Base-by-base conservation (phyloP, 2,797 vertebrate genomes). In the Glossophaga mutica region DNA sequence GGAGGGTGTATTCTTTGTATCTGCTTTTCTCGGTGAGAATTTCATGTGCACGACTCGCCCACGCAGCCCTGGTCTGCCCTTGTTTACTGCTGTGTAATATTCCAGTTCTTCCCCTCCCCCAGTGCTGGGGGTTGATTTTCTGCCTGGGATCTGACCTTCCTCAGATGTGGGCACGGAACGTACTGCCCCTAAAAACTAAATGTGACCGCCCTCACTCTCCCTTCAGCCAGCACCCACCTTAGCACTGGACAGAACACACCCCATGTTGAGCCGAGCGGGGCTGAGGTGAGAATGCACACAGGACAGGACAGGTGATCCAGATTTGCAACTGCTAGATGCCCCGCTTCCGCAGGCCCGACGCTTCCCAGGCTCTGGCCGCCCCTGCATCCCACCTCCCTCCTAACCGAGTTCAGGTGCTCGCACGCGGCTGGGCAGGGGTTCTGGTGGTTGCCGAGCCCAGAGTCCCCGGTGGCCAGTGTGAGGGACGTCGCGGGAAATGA, bases 401-500 rank as follows among this genome's bases (percentile, higher is more conserved):
- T 76, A 52, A 83, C 32, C 26, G 59, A 76, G 34, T 59, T 92
- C 94, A 93, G 94, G 95, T 95, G 94, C 44, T 83, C 74, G 22
- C 32, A 14, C 52, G 71, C 67, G 88, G 89, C 78, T 0, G 18
- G 88, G 85, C 15, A 71, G 90, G 86, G 79, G 44, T 52, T 55
- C 81, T 67, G 84, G 50, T 37, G 81, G 77, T 42, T 18, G 65
- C 90, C 2, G 15, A 90, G 85, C 44, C 52, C 74, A 37, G 93
- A 34, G 78, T 82, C 96, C 89, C 96, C 0, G 1, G 90, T 96
- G 94, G 95, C 97, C 67, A 3, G 8, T 0, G 32, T 55, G 83
- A 96, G 34, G 93, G 92, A 97, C 1, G 6, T 90, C 85, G 14
- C n/a, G 89, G 93, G 96, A 96, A 96, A 89, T 48, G 88, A 96